Conservation (phyloP, 2,888 invertebrate species). For the Hyposoter didymator region DNA sequence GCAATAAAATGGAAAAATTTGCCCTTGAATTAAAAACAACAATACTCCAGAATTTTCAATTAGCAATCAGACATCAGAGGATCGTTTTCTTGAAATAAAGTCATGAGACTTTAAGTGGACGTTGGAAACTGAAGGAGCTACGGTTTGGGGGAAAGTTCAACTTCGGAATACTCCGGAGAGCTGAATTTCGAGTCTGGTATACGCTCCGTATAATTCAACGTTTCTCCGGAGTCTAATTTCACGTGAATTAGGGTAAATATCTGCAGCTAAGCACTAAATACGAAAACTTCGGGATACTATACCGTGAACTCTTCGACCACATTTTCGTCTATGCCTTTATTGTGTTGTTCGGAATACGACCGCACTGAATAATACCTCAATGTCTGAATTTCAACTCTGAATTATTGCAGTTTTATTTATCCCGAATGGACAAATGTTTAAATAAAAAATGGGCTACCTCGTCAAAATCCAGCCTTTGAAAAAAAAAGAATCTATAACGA, state of each 20-base stretch:
- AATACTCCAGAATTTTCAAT: background rate
- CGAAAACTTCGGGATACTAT: constrained; percentile 60
- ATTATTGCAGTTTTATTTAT: background rate
- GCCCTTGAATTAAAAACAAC: background rate
- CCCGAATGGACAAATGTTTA: background rate
- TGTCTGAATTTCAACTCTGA: background rate
- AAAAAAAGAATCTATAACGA: background rate
- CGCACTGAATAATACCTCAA: background rate
- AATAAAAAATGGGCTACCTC: background rate
- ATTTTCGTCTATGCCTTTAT: constrained; percentile 23
- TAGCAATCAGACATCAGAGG: background rate
- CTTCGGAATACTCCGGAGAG: constrained; percentile 46
- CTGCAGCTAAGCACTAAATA: constrained; percentile 65
- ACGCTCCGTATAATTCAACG: constrained; percentile 62
- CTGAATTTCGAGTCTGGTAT: constrained; percentile 30
- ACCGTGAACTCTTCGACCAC: constrained; percentile 39
- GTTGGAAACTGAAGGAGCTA: constrained; percentile 22
- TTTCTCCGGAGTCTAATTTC: constrained; percentile 65
- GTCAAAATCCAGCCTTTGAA: background rate
- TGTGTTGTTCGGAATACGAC: constrained; percentile 4
- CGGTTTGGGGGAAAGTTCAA: constrained; percentile 41
- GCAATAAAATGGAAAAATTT: background rate
- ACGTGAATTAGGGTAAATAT: constrained; percentile 69
- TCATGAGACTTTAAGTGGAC: constrained; percentile 23
- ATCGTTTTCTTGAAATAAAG: constrained; percentile 30